These are phyloP conservation scores for Drosophila prosaltans DNA, from an alignment of 1,140 invertebrate species.

Conservation along the genomic window DNA sequence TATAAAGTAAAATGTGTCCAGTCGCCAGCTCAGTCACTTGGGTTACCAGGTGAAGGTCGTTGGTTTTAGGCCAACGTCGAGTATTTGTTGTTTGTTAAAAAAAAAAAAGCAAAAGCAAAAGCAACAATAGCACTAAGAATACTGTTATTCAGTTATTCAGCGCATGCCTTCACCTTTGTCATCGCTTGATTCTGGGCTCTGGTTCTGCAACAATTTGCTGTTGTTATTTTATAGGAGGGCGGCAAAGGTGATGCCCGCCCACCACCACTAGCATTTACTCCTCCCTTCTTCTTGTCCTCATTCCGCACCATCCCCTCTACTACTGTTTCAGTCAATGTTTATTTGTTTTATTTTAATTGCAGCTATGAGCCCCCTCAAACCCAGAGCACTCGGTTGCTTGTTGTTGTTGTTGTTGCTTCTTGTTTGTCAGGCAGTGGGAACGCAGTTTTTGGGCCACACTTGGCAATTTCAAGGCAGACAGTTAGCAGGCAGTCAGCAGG, in stretches of 20 bases:
- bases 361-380: slow-evolving; percentile 17
- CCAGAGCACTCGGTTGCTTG: not conserved
- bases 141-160: slow-evolving; percentile 15
- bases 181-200: slow-evolving; percentile 37
- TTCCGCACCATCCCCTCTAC: not conserved
- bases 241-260: not conserved
- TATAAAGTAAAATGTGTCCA: not conserved
- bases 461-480: slow-evolving; percentile 1
- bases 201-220: slow-evolving; percentile 36
- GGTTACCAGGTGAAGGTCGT: slow-evolving; percentile 42
- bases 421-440: not conserved
- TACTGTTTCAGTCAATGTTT: slow-evolving; percentile 29
- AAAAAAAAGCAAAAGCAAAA: slow-evolving; percentile 28
- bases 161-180: slow-evolving; percentile 31
- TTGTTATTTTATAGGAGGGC: not conserved
- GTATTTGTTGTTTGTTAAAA: slow-evolving; percentile 37
- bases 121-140: slow-evolving; percentile 25
- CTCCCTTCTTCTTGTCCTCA: not conserved
- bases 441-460: slow-evolving; percentile 17
- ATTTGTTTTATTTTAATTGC: slow-evolving; percentile 61
- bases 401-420: not conserved
- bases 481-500: not conserved
- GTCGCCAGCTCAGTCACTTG: slow-evolving; percentile 1
- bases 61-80: slow-evolving; percentile 25
- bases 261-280: not conserved